Evolutionary conservation across 1,140 invertebrate genomes (phyloP).

Genomic region (Drosophila takahashii): DNA sequence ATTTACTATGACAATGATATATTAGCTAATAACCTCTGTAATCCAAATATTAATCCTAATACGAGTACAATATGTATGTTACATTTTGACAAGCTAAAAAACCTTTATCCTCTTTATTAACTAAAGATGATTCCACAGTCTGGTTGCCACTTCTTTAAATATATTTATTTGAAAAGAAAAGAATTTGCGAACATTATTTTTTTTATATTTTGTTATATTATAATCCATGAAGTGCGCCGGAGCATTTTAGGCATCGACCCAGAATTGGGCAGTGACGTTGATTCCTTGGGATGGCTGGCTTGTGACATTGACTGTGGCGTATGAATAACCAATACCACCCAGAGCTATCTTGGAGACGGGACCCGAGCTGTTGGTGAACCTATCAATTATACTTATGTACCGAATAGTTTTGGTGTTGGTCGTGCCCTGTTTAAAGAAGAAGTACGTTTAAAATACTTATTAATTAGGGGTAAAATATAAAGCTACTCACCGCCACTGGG

Average conservation of each 20-base stretch:
- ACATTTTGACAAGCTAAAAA: too few species aligned
- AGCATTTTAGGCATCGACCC: constrained; percentile 7
- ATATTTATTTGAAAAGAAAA: too few species aligned
- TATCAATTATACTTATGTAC: constrained; percentile 51
- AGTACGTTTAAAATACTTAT: not conserved
- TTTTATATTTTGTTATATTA: not conserved
- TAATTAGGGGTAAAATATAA: not conserved
- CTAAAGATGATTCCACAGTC: too few species aligned
- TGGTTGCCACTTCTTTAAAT: too few species aligned
- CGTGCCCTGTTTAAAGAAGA: constrained; percentile 41
- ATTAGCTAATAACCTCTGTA: too few species aligned
- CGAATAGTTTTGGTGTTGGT: constrained; percentile 51
- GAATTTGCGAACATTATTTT: not conserved
- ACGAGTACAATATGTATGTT: too few species aligned
- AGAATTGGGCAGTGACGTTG: constrained; percentile 32
- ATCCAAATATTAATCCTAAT: too few species aligned
- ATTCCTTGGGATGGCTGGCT: constrained; percentile 38
- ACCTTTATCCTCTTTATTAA: too few species aligned
- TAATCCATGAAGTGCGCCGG: not conserved
- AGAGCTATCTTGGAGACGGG: constrained; percentile 36
- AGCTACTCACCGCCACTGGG: constrained; percentile 29
- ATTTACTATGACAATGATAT: too few species aligned
- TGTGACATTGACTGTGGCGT: constrained; percentile 46
- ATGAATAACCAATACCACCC: constrained; percentile 46
- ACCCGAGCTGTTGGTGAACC: constrained; percentile 63